Conservation (phyloP, 2,113 vertebrate species). For the Xiphophorus couchianus region DNA sequence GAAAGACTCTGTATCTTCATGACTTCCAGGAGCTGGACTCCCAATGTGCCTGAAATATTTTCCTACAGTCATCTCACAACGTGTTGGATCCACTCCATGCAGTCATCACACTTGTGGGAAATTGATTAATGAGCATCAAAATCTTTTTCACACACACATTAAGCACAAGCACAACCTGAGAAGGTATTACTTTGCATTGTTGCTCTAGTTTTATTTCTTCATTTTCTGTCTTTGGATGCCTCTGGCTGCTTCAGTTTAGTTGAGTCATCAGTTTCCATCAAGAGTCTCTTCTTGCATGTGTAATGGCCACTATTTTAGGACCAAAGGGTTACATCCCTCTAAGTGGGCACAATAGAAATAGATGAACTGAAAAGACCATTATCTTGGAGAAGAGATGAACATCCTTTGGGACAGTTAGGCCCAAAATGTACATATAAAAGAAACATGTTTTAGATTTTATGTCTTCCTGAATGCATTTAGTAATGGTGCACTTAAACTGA, state of each 20-base stretch:
- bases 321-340: conserved; percentile 59
- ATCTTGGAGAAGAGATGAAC: conserved; percentile 68
- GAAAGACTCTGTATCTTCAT: conserved; percentile 15
- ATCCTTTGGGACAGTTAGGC: conserved; percentile 45
- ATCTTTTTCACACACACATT: conserved; percentile 24
- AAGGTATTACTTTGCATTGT: conserved; percentile 24
- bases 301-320: conserved; percentile 69
- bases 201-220: conserved; percentile 22
- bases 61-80: conserved; percentile 18
- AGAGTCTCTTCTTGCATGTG: conserved; percentile 53
- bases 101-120: conserved; percentile 34
- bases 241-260: conserved; percentile 47
- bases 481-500: conserved; percentile 71
- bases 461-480: conserved; percentile 53
- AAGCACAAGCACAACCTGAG: conserved; percentile 19
- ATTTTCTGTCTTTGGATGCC: conserved; percentile 32
- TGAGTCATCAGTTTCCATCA: conserved; percentile 65
- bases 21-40: conserved; percentile 24
- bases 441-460: conserved; percentile 54
- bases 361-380: conserved; percentile 77
- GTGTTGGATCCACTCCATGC: conserved; percentile 19
- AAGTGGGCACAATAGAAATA: conserved; percentile 72
- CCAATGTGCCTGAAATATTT: conserved; percentile 20
- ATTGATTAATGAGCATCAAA: conserved; percentile 39
- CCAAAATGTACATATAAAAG: conserved; percentile 39